Evolutionary conservation across 2,113 vertebrate genomes (phyloP).

Genomic region (Neodon shergylaensis): DNA sequence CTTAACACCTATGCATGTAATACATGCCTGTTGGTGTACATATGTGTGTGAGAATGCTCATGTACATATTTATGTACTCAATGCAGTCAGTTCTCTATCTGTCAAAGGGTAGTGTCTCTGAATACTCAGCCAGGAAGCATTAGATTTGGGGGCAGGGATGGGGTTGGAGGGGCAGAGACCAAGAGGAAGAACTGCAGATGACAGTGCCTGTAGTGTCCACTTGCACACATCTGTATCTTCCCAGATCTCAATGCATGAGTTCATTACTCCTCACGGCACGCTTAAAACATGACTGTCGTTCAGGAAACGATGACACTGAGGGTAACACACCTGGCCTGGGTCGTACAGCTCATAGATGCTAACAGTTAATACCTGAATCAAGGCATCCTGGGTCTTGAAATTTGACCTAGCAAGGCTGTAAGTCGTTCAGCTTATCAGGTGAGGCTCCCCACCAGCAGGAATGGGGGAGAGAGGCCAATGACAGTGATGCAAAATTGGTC

Average conservation of each 20-base stretch:
- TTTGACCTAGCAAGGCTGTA: background rate
- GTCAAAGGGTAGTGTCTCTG: background rate
- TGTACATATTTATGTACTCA: background rate
- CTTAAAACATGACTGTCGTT: background rate
- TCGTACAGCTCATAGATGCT: background rate
- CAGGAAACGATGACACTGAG: background rate
- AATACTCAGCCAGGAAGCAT: background rate
- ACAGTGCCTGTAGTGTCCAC: too few species aligned
- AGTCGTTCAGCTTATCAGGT: accelerated
- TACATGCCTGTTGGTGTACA: background rate
- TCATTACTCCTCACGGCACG: background rate
- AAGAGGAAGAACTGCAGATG: background rate
- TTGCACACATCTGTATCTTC: too few species aligned
- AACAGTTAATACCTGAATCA: background rate
- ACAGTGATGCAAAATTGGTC: background rate
- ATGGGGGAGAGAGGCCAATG: background rate
- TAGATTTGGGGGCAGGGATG: background rate
- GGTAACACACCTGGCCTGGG: background rate
- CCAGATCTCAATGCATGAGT: background rate
- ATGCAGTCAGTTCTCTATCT: background rate
- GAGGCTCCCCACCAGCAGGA: background rate
- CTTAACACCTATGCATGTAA: background rate
- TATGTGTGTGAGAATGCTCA: background rate
- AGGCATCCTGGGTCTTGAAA: background rate
- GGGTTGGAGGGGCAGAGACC: background rate